Conservation (phyloP, 2,888 invertebrate species). For the Masnerella sp. region DNA sequence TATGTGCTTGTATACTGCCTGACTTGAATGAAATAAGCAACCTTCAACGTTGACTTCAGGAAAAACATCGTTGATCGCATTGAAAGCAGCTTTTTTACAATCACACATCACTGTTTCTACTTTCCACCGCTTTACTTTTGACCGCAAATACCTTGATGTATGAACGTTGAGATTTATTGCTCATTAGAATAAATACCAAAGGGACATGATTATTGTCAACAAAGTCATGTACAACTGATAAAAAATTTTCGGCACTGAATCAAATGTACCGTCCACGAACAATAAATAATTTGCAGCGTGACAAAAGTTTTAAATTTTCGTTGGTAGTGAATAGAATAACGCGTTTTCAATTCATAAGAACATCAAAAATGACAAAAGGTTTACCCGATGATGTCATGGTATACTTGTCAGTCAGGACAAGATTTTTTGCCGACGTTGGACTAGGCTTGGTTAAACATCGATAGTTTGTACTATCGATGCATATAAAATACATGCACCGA, state of each 20-base stretch:
- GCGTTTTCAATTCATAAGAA: too few relatives aligned
- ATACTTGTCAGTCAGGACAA: too few relatives aligned
- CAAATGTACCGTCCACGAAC: constrained; percentile 16
- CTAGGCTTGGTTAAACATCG: too few relatives aligned
- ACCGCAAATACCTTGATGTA: constrained; percentile 1
- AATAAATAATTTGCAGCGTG: too few relatives aligned
- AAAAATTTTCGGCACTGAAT: constrained; percentile 9
- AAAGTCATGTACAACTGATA: constrained; percentile 4
- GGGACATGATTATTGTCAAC: background rate
- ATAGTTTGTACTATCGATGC: too few relatives aligned
- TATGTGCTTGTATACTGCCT: constrained; percentile 3
- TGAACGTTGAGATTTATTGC: constrained; percentile 6
- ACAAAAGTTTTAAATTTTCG: too few relatives aligned
- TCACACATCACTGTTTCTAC: background rate
- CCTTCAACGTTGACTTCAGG: background rate
- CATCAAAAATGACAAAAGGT: too few relatives aligned
- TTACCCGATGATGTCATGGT: too few relatives aligned
- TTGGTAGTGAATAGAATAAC: too few relatives aligned
- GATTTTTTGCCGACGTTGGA: too few relatives aligned
- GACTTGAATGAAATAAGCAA: constrained; percentile 14
- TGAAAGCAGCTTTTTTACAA: constrained; percentile 6
- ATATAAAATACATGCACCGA: too few relatives aligned
- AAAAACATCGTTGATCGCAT: background rate
- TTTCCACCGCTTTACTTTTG: background rate
- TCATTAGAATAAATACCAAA: constrained; percentile 2